Conservation (phyloP, 2,888 invertebrate species). For the Pterobdella sp. region DNA sequence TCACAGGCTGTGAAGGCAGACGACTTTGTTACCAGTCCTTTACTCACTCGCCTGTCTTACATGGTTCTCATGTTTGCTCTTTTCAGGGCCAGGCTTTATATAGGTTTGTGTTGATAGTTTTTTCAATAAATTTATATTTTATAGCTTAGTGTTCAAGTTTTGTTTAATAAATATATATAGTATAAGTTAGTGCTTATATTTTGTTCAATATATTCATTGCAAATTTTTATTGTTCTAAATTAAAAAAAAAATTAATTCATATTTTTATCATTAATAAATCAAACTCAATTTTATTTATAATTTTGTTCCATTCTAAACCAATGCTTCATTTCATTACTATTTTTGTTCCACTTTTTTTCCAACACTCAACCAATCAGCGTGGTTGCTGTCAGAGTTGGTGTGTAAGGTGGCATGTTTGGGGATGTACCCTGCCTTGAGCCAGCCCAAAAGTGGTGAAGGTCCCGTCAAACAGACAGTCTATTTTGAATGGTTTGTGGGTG, state of each 20-base stretch:
- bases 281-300: background rate
- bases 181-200: no score
- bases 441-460: constrained; percentile 70
- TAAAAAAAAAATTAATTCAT: no score
- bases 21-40: constrained; percentile 50
- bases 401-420: constrained; percentile 84
- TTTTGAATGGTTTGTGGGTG: constrained; percentile 35
- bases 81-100: constrained; percentile 81
- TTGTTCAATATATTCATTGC: no score
- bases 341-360: no score
- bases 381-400: constrained; percentile 82
- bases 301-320: no score
- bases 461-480: constrained; percentile 59
- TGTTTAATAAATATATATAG: no score
- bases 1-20: constrained; percentile 29
- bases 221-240: no score
- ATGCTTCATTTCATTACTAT: no score
- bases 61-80: constrained; percentile 77
- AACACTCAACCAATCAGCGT: constrained; percentile 55
- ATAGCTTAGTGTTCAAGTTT: no score
- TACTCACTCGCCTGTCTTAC: constrained; percentile 72
- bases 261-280: background rate
- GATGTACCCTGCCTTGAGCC: constrained; percentile 70
- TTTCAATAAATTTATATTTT: no score
- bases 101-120: constrained; percentile 41